Evolutionary conservation across 1,140 invertebrate species (phyloP).

Genomic region (Teleogryllus occipitalis): DNA sequence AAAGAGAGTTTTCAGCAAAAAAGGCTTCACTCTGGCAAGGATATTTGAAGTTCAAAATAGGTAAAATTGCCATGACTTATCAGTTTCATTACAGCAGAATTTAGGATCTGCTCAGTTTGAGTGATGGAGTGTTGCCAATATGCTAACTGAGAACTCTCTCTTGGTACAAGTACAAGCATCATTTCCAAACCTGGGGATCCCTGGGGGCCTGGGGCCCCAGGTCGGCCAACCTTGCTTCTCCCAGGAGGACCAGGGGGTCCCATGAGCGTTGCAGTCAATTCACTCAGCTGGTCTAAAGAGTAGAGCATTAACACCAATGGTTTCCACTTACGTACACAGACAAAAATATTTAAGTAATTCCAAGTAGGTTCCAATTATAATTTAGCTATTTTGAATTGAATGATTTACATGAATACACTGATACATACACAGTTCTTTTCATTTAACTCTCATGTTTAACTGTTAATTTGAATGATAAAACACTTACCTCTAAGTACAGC

Average conservation of each 20-base stretch:
- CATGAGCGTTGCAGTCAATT: constrained; percentile 46
- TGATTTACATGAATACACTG: no score
- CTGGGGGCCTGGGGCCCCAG: constrained; percentile 49
- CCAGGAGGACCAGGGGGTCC: constrained; percentile 53
- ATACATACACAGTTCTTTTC: no score
- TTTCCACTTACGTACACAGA: background rate
- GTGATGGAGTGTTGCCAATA: no score
- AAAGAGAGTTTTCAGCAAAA: no score
- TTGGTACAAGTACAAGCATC: background rate
- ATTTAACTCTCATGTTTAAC: constrained; percentile 18
- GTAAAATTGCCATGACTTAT: no score
- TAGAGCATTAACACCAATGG: background rate
- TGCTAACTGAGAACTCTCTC: background rate
- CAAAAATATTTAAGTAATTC: no score
- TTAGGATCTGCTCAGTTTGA: no score
- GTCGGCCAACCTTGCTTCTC: constrained; percentile 45
- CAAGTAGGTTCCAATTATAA: no score
- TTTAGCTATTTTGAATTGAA: no score
- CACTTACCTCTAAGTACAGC: constrained; percentile 48
- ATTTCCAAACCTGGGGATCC: constrained; percentile 47
- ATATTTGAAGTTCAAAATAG: no score
- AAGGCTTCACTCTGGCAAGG: no score
- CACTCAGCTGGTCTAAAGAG: constrained; percentile 46
- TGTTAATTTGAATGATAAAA: background rate
- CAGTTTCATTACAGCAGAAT: no score